Conservation (phyloP, 2,888 invertebrate genomes). For the Pyrrhosoma nymphula region DNA sequence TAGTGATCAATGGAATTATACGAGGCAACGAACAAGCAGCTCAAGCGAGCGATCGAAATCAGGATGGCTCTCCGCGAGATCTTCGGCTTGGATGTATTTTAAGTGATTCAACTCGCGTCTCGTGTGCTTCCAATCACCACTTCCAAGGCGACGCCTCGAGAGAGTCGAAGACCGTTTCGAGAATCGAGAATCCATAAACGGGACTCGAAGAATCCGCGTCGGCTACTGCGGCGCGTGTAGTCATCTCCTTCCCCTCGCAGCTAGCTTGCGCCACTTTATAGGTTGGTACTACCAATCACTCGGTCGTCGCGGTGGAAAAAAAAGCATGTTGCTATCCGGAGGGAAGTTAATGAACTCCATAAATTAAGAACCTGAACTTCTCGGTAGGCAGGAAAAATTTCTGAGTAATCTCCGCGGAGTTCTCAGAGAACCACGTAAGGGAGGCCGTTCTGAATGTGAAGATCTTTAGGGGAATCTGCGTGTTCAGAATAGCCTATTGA, state of each 20-base stretch:
- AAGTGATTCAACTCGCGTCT: neutral
- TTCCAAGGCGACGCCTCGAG: neutral
- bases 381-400: neutral
- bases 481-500: neutral
- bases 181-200: neutral
- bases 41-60: neutral
- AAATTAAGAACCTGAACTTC: constrained; percentile 2
- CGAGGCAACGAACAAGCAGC: neutral
- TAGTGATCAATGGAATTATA: neutral
- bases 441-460: neutral
- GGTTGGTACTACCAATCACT: neutral
- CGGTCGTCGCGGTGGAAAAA: neutral
- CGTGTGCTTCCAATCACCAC: neutral
- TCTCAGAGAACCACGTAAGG: neutral
- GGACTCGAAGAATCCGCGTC: neutral
- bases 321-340: neutral
- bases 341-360: constrained; percentile 10
- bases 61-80: neutral
- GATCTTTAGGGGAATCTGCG: neutral
- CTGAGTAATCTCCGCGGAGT: neutral
- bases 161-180: neutral
- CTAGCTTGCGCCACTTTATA: neutral
- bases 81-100: neutral
- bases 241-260: neutral
- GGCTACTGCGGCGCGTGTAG: neutral